phyloP scores from a whole-genome alignment of 2,113 vertebrate species.

The Tringa solitaria region DNA sequence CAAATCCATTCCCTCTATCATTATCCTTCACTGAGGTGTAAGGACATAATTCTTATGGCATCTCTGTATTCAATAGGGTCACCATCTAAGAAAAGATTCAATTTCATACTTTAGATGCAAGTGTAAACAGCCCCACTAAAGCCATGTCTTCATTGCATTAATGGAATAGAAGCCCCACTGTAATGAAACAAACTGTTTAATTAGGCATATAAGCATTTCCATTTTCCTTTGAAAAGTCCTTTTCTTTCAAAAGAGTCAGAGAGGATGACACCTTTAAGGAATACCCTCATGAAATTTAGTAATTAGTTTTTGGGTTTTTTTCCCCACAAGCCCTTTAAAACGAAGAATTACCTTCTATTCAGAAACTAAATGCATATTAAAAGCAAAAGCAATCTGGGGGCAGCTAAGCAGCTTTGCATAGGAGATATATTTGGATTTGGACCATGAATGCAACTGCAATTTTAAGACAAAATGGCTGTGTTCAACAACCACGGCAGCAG shows the following conservation, averaged over 20 bases:
- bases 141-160: background rate
- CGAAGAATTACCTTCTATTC: background rate
- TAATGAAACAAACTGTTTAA: background rate
- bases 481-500: background rate
- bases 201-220: background rate
- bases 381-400: background rate
- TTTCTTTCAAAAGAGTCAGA: background rate
- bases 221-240: slow-evolving; percentile 2
- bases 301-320: background rate
- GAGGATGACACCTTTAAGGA: slow-evolving; percentile 20
- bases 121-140: background rate
- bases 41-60: background rate
- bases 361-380: slow-evolving; percentile 15
- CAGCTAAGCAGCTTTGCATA: slow-evolving; percentile 33
- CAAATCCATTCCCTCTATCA: background rate
- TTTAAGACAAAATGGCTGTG: slow-evolving; percentile 3
- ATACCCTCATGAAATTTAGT: background rate
- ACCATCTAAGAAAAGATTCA: background rate
- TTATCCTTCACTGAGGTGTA: slow-evolving; percentile 13
- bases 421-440: slow-evolving; percentile 5
- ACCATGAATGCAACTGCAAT: background rate
- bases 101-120: background rate
- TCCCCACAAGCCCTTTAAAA: background rate
- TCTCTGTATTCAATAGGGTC: background rate
- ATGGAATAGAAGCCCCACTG: background rate